These are phyloP conservation scores for Arizona elegans DNA, from an alignment of 2,113 vertebrate genomes.

Conservation along the genomic window DNA sequence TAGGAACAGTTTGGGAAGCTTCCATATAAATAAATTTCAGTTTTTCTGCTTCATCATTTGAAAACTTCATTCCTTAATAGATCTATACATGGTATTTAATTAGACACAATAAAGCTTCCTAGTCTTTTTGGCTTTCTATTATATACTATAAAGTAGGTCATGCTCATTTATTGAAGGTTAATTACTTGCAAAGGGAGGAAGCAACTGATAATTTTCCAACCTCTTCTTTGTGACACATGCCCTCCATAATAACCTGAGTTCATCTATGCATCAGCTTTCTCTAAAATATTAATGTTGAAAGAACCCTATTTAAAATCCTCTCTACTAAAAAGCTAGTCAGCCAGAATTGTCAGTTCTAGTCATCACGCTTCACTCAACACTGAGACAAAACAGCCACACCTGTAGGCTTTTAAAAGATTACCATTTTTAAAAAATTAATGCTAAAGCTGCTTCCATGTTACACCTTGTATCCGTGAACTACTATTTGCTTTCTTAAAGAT, in stretches of 20 bases:
- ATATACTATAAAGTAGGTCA: constrained; percentile 15
- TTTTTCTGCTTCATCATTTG: background rate
- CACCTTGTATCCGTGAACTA: background rate
- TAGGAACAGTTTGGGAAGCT: background rate
- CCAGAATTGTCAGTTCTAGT: background rate
- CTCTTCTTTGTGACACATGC: background rate
- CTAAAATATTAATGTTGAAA: constrained; percentile 16
- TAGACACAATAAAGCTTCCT: background rate
- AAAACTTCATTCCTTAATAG: background rate
- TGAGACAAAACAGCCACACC: background rate
- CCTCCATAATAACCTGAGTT: background rate
- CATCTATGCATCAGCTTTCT: background rate
- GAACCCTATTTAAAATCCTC: background rate
- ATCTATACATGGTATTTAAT: background rate
- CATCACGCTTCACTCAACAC: background rate
- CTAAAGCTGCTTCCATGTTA: background rate
- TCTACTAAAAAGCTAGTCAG: background rate
- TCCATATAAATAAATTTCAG: background rate
- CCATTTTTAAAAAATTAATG: too few relatives aligned
- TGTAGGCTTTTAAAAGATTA: background rate
- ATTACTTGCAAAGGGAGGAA: constrained; percentile 12
- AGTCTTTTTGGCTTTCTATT: background rate
- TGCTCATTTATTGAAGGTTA: constrained; percentile 7
- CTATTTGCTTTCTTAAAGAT: background rate
- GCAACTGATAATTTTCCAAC: constrained; percentile 19